phyloP scores from a whole-genome alignment of 1,140 invertebrate genomes.

The Megalonaias nervosa region DNA sequence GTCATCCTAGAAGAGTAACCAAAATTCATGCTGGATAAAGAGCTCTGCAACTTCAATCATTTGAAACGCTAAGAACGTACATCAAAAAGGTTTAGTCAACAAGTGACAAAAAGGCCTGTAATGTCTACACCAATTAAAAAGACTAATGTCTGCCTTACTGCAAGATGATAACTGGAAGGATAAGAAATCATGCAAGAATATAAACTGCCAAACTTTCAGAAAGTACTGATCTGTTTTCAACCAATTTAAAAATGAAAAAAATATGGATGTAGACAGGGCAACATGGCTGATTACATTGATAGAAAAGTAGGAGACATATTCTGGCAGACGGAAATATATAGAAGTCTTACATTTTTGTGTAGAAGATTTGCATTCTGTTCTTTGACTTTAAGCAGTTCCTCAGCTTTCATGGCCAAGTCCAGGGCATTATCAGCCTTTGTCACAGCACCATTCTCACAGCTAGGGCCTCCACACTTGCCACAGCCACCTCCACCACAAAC shows the following conservation, averaged over 20 bases:
- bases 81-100: too few species aligned
- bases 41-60: too few species aligned
- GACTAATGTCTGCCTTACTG: too few species aligned
- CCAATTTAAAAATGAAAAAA: not conserved
- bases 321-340: not conserved
- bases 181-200: too few species aligned
- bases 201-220: too few species aligned
- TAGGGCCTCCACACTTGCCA: slow-evolving; percentile 83
- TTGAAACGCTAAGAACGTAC: too few species aligned
- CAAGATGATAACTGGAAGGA: too few species aligned
- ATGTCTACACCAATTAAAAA: too few species aligned
- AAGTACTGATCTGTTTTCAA: too few species aligned
- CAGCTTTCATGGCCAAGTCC: slow-evolving; percentile 87
- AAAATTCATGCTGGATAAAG: too few species aligned
- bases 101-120: too few species aligned
- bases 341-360: slow-evolving; percentile 67
- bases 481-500: slow-evolving; percentile 97
- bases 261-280: not conserved
- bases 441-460: slow-evolving; percentile 90
- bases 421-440: slow-evolving; percentile 89
- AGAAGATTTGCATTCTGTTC: slow-evolving; percentile 83
- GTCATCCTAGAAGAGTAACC: too few species aligned
- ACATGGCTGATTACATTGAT: not conserved
- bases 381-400: slow-evolving; percentile 84
- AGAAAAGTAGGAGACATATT: not conserved